Percentiles rank a stretch among this genome's conserved stretches.
Evolutionary conservation across 2,888 invertebrate genomes (phyloP).

Genomic region (Dryomyza anilis): DNA sequence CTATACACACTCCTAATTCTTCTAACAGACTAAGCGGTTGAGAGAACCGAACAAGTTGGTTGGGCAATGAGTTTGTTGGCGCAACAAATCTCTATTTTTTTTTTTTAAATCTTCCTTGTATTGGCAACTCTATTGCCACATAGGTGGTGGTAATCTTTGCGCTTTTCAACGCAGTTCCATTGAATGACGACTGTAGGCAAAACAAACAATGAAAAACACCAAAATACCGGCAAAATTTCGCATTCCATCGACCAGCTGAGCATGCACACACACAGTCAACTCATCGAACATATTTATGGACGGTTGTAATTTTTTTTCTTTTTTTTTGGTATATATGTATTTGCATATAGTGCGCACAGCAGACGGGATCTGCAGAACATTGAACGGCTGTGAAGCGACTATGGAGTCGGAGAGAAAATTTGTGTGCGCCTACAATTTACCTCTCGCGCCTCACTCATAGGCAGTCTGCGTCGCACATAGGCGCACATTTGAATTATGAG

Average conservation of each 20-base stretch:
- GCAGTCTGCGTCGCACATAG: not conserved
- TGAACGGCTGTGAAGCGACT: too few species aligned
- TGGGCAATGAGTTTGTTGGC: too few species aligned
- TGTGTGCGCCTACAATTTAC: not conserved
- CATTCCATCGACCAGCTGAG: conserved; percentile 15
- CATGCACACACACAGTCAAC: not conserved
- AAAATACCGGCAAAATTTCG: conserved; percentile 3
- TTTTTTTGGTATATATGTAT: too few species aligned
- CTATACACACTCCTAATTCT: too few species aligned
- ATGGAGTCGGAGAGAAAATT: not conserved
- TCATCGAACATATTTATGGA: not conserved
- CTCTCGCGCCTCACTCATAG: not conserved
- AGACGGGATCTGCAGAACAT: too few species aligned
- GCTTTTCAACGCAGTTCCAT: not conserved
- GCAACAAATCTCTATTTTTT: too few species aligned
- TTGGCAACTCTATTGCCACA: not conserved
- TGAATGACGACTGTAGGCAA: not conserved
- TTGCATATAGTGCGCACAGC: not conserved
- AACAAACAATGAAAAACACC: not conserved
- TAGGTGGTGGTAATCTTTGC: not conserved
- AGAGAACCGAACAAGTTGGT: too few species aligned
- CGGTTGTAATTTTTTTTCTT: too few species aligned
- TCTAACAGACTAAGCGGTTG: too few species aligned
- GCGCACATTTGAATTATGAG: not conserved
- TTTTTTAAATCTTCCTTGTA: not conserved